Base-by-base conservation (phyloP, 2,797 vertebrate species). In the Rhinella marina region DNA sequence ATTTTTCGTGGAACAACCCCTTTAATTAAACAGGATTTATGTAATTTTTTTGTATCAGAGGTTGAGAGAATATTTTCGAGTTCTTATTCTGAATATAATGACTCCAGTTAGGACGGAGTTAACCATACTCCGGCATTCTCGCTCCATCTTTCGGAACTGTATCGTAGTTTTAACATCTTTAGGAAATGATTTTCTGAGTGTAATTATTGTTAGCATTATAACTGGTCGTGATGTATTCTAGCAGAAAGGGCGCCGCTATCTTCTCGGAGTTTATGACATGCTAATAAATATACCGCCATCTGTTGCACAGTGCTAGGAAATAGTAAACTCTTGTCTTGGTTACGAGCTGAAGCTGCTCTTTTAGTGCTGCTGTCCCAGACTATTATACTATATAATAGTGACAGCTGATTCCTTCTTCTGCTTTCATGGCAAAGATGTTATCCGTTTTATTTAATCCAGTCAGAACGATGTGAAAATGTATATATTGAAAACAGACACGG, bases 121-220 rank as follows among this genome's bases (percentile, higher is more conserved):
- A 64, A 64, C 29, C 21, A 0, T 12, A 50, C 23, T 48, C 21
- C 19, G 10, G 41, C 80, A 50, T 66, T 29, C 27, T 61, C 11
- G 0, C 56, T 80, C 76, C 50, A 82, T 61, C 81, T 73, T 81
- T 88, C 87, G 90, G 50, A 90, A 88, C 59, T 59, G 2, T 17
- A 70, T 90, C 91, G 89, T 90, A 89, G 64, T 89, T 41, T 88
- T 89, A 61, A 72, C 56, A 85, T 88, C 41, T 77, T 23, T 81
- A 87, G 80, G 89, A 78, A 90, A 88, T 32, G 3, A 11, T 41
- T 90, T 91, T 50, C 82, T 79, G 86, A 88, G 86, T 12, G 8
- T 52, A 12, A 25, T 54, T 62, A 88, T 1, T 6, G 12, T 88
- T 91, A 90, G 32, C 59, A 62, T 90, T 88, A 75, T 57, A 88